These are phyloP conservation scores for Keiferia lycopersicella DNA, from an alignment of 2,888 invertebrate genomes.

Conservation along the genomic window DNA sequence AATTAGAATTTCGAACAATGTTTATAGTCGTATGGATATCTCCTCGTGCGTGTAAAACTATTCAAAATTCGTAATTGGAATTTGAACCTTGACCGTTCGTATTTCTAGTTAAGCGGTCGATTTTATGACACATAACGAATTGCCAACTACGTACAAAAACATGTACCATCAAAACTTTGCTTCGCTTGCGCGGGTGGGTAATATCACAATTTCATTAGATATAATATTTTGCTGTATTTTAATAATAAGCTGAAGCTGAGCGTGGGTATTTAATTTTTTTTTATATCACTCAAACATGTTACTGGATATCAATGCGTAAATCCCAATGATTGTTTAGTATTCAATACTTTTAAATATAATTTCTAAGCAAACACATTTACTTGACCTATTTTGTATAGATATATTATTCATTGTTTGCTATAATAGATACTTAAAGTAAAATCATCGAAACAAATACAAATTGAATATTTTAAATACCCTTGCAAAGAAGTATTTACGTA, in stretches of 20 bases:
- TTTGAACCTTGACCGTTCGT: slow-evolving; percentile 5
- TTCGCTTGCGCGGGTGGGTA: too few relatives aligned
- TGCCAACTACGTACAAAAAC: background rate
- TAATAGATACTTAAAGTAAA: background rate
- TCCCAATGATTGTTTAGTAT: too few relatives aligned
- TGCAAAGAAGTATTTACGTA: too few relatives aligned
- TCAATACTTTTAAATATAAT: background rate
- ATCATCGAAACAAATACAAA: too few relatives aligned
- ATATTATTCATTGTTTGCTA: background rate
- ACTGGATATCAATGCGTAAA: background rate
- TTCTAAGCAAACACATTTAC: background rate
- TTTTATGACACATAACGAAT: background rate
- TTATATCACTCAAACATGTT: background rate
- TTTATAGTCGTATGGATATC: background rate
- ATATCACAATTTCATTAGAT: too few relatives aligned
- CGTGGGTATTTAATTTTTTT: background rate
- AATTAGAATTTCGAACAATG: background rate
- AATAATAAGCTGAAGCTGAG: background rate
- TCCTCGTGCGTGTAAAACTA: slow-evolving; percentile 5
- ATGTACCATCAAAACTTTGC: background rate
- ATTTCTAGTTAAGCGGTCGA: background rate
- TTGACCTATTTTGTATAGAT: background rate
- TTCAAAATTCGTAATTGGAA: slow-evolving; percentile 8
- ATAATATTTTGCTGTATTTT: background rate
- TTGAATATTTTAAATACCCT: too few relatives aligned